Base-by-base conservation (phyloP, 2,113 vertebrate genomes). In the Hystrix brachyura region DNA sequence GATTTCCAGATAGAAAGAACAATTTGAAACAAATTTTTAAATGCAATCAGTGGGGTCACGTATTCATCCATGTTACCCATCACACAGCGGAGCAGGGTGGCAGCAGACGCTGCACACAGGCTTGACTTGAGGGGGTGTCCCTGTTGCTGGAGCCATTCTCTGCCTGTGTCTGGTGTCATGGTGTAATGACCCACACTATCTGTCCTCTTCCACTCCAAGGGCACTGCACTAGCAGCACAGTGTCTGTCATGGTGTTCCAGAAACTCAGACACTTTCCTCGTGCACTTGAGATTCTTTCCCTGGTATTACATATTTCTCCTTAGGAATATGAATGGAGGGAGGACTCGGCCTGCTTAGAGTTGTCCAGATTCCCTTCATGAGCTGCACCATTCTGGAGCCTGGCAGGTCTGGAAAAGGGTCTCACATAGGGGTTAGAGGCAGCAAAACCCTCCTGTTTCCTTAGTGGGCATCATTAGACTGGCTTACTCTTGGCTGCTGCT, bases 1-100 rank as follows among this genome's bases (percentile, higher is more conserved):
- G 17, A 78, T 71, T 96, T 96, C 19, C 55, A 89, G 14, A 13
- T 88, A 43, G 43, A 86, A 87, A 91, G 53, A 59, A 94, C 74
- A 65, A 9, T 74, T 38, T 38, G 29, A 27, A 64, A 64, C 67
- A 94, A 17, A 46, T 38, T 62, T 72, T 91, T 18, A 57, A 59
- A 34, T 65, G 9, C 53, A 25, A 27, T 87, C 57, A 69, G 3
- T 87, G 64, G 43, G 43, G 48, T 48, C 29, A 21, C 1, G 11
- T 4, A 1, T 18, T 11, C 32, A 14, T 83, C 34, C 29, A 32
- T 89, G 6, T 64, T 71, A 19, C 51, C 34, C n/a, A 6, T 51
- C 8, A 46, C 29, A 32, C 10, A 38, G 38, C 38, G 38, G 85
- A 7, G n/a, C 27, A 51, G 62, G 12, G 27, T 72, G n/a, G 81